Base-by-base conservation (phyloP, 1,140 invertebrate genomes). In the Brachionus koreanus region DNA sequence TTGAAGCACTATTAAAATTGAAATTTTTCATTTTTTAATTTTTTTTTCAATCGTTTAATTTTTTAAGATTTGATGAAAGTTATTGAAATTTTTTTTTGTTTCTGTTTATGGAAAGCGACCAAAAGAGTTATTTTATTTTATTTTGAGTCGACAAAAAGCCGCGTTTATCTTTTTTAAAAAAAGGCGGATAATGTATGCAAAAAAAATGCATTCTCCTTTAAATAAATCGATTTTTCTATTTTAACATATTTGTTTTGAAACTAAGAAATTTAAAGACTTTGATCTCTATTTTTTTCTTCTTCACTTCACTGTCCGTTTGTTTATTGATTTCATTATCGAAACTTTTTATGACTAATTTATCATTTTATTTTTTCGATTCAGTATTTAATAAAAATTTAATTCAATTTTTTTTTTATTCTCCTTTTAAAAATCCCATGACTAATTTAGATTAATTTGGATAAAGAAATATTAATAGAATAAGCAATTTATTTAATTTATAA, bases 11-110 rank as follows among this genome's bases (percentile, higher is more conserved):
- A 7, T 19, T 33, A 65, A 29, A 65, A 10, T 10, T 35, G 35
- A 69, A 69, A 69, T 69, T 69, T 69, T 69, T 65, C 29, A 16
- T 65, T 69, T 39, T 69, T 69, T 19, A 69, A 37, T 69, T 69
- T 16, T 69, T 69, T 69, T 69, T 16, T 69, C 6, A 37, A 37
- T 69, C 65, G 65, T 65, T 33, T 33, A 65, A 65, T 65, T 65
- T 46, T 65, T 65, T 65, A 37, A 65, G 33, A 65, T 65, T 65
- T 57, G 49, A 57, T 57, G 49, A 57, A 57, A 57, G 49, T 57
- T 57, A 57, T 57, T 57, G 49, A 57, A 57, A 57, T 57, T 19
- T 57, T 57, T 57, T 57, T 57, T 6, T 57, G 3, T 29, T 29
- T 29, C 29, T 29, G 29, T 46, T 46, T 46, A 29, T 23, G 13